Evolutionary conservation across 1,140 invertebrate genomes (phyloP).

Genomic region (Drosophila auraria): DNA sequence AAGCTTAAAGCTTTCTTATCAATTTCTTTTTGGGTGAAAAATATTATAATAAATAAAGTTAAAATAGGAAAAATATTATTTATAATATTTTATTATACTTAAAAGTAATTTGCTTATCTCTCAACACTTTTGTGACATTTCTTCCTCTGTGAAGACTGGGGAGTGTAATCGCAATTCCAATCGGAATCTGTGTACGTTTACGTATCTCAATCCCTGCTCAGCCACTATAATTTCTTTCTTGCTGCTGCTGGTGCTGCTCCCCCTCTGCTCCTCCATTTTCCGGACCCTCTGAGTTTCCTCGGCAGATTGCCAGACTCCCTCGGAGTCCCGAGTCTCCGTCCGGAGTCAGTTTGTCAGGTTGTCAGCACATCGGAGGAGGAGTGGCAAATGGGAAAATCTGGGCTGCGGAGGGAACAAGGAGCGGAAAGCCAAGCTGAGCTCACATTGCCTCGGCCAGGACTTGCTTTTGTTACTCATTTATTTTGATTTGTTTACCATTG

Average conservation of each 20-base stretch:
- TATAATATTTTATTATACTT: neutral
- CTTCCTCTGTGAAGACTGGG: slow-evolving; percentile 4
- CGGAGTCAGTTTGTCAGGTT: slow-evolving; percentile 74
- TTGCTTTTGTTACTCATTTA: slow-evolving; percentile 82
- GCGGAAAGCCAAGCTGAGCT: slow-evolving; percentile 15
- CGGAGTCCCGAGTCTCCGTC: slow-evolving; percentile 27
- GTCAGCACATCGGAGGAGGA: slow-evolving; percentile 61
- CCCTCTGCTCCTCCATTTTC: slow-evolving; percentile 26
- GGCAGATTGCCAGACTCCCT: slow-evolving; percentile 50
- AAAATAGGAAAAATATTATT: neutral
- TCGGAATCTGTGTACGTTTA: slow-evolving; percentile 48
- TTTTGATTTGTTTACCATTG: slow-evolving; percentile 84
- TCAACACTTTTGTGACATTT: neutral
- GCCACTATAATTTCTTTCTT: slow-evolving; percentile 56
- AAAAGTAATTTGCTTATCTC: neutral
- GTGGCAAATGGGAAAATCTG: slow-evolving; percentile 13
- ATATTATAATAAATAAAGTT: neutral
- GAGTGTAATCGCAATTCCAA: slow-evolving; percentile 46
- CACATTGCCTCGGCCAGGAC: slow-evolving; percentile 34
- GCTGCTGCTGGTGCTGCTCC: slow-evolving; percentile 9
- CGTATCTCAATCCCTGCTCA: slow-evolving; percentile 60
- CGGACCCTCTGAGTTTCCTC: slow-evolving; percentile 42
- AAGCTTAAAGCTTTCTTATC: too few relatives aligned
- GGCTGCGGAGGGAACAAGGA: neutral
- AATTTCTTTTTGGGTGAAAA: too few relatives aligned